Evolutionary conservation across 2,888 invertebrate species (phyloP).

Genomic region (Melikaiella ostensackeni): DNA sequence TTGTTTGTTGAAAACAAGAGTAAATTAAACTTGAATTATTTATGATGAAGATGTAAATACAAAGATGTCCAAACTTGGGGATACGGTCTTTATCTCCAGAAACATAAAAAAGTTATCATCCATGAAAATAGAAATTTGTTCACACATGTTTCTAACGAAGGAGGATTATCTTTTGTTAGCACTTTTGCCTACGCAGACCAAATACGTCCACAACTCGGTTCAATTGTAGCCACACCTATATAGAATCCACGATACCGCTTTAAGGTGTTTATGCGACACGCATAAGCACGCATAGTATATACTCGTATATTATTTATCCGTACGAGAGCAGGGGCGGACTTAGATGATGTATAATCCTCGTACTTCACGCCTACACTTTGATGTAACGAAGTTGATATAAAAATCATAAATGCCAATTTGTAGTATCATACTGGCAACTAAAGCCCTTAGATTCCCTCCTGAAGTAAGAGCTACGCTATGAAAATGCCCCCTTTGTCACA

Average conservation of each 20-base stretch:
- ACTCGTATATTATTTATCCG: background rate
- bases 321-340: background rate
- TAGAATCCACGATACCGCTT: background rate
- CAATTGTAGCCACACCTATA: conserved; percentile 53
- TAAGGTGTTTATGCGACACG: conserved; percentile 2
- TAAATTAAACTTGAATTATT: too few species aligned
- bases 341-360: background rate
- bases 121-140: too few species aligned
- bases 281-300: too few species aligned
- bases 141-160: too few species aligned
- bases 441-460: too few species aligned
- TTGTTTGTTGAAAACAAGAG: too few species aligned
- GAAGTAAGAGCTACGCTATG: too few species aligned
- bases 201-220: conserved; percentile 66
- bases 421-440: background rate
- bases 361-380: background rate
- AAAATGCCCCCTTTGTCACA: too few species aligned
- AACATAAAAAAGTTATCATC: too few species aligned
- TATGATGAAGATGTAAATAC: too few species aligned
- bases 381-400: background rate
- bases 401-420: background rate
- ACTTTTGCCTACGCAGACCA: conserved; percentile 62
- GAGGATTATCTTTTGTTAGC: background rate
- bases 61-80: too few species aligned
- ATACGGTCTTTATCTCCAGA: too few species aligned